phyloP scores from a whole-genome alignment of 1,140 invertebrate species.

The Cylas formicarius region DNA sequence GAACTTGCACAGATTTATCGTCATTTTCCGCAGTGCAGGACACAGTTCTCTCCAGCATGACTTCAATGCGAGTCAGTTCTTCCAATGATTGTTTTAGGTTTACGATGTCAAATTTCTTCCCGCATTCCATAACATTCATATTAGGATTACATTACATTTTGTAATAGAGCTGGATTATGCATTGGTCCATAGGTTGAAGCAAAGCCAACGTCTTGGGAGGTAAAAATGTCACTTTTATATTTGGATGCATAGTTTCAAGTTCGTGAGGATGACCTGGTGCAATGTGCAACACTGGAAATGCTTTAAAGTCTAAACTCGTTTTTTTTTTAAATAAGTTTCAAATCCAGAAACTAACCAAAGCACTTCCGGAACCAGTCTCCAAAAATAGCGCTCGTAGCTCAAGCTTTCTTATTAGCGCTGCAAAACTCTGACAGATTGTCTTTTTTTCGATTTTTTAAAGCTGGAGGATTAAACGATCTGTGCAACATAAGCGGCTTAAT shows the following conservation, averaged over 20 bases:
- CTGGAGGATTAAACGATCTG: slow-evolving; percentile 20
- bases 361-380: slow-evolving; percentile 23
- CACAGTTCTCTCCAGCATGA: too few species aligned
- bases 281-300: slow-evolving; percentile 41
- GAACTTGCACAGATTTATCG: slow-evolving; percentile 32
- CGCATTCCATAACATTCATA: too few species aligned
- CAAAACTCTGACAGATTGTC: slow-evolving; percentile 16
- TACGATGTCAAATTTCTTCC: slow-evolving; percentile 15
- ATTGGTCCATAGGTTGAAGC: slow-evolving; percentile 40
- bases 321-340: slow-evolving; percentile 24
- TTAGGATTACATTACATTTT: slow-evolving; percentile 10
- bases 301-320: slow-evolving; percentile 22
- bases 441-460: slow-evolving; percentile 22
- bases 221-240: slow-evolving; percentile 30
- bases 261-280: slow-evolving; percentile 17
- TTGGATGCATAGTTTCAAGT: slow-evolving; percentile 12
- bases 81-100: slow-evolving; percentile 8
- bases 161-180: slow-evolving; percentile 28
- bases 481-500: slow-evolving; percentile 17
- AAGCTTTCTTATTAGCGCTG: slow-evolving; percentile 15
- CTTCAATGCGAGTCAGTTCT: too few species aligned
- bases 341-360: too few species aligned
- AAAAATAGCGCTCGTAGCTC: slow-evolving; percentile 12
- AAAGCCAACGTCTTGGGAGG: slow-evolving; percentile 35
- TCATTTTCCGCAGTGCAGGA: slow-evolving; percentile 20